Base-by-base conservation (phyloP, 2,797 vertebrate genomes). In the Acipenser transmontanus region DNA sequence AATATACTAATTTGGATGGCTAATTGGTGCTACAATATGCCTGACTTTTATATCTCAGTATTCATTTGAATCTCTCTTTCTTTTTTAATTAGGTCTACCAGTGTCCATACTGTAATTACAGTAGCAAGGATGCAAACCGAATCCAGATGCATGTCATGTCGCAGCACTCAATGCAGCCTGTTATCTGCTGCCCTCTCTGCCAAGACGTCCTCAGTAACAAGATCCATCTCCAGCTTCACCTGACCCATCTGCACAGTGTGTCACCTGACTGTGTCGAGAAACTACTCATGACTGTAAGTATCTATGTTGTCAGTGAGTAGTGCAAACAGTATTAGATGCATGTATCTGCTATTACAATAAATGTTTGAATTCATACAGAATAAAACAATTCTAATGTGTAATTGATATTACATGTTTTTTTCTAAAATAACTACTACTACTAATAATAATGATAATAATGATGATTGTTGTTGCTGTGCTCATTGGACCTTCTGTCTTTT, bases 121-220 rank as follows among this genome's bases (percentile, higher is more conserved):
- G 93, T 81, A 98, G 94, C 86, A 96, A 94, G 88, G 97, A 99
- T 81, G 90, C 94, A 79, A 97, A 96, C 76, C 94, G 97, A 66
- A 97, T 99, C 91, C 97, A 98, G 92, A 93, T 98, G 89, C 97
- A 99, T 69, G 94, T 99, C 84, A 92, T 99, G 85, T 99, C 97
- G 62, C 97, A 99, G 89, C 97, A 99, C 90, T 99, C 97, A 68
- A 95, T 98, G 90, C 97, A 99, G 87, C 97, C 97, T 0, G 93
- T 98, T 77, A 96, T 99, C 82, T 95, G 95, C 86, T 99, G 97
- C 84, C 97, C 97, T 9, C 91, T 99, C 77, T 99, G 97, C 84
- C 97, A 99, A 85, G 97, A 99, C 68, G 92, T 99, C 76, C 94
- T 99, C 83, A 98, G 96, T 91, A 99, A 98, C 95, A 99, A 99